Percentiles rank a stretch among this genome's conserved stretches.
Conservation (phyloP, 2,113 vertebrate genomes). For the Echinops telfairi region DNA sequence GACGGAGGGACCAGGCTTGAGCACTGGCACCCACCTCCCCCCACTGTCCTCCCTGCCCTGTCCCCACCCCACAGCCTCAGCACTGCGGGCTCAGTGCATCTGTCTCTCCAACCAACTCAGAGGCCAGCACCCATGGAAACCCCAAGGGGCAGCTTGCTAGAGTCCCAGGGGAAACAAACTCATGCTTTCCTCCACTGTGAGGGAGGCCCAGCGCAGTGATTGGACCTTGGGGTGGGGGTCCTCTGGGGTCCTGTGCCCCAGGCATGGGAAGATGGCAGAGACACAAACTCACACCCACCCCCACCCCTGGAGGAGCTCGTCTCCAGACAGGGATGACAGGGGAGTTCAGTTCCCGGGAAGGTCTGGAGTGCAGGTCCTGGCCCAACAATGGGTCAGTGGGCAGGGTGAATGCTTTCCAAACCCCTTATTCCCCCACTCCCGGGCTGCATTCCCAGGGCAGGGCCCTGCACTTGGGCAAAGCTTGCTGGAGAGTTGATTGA, state of each 20-base stretch:
- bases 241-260: not conserved
- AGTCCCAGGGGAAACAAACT: not conserved
- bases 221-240: not conserved
- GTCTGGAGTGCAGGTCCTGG: not conserved
- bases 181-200: not conserved
- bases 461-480: not conserved
- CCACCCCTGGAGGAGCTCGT: not conserved
- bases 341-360: not conserved
- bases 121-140: not conserved
- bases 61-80: not conserved
- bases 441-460: not conserved
- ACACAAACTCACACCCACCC: too few species aligned
- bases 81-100: not conserved
- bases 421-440: fast-evolving
- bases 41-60: not conserved
- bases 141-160: not conserved
- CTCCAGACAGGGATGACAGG: not conserved
- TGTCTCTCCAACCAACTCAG: not conserved
- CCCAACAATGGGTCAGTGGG: not conserved
- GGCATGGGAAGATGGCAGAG: not conserved
- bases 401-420: not conserved
- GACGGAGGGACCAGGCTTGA: not conserved
- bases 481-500: not conserved
- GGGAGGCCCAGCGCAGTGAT: too few species aligned
- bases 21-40: not conserved